Evolutionary conservation across 92 coral and sea anemone genomes (phyloP).

Genomic region (Epizoanthus ramosus): DNA sequence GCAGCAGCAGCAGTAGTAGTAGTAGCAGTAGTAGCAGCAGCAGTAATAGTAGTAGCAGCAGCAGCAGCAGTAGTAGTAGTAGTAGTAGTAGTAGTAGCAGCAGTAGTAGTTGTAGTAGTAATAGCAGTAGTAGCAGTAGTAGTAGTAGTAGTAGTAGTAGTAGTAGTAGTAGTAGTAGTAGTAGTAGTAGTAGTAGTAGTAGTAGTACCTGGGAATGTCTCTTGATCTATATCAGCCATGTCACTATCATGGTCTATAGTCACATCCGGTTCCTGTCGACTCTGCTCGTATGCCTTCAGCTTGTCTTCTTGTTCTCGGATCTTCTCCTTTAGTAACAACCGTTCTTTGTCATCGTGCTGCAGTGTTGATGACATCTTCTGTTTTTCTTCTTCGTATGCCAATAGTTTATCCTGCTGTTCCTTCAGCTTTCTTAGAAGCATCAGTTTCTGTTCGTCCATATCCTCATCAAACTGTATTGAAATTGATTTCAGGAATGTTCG

Average conservation of each 20-base stretch:
- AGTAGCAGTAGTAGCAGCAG: too few relatives aligned
- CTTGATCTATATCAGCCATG: constrained; percentile 88
- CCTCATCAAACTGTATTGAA: constrained; percentile 35
- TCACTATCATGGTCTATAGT: constrained; percentile 88
- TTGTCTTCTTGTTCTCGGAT: constrained; percentile 68
- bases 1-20: too few relatives aligned
- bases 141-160: too few relatives aligned
- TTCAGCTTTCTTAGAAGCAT: constrained; percentile 64
- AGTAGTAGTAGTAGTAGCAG: constrained; percentile 6
- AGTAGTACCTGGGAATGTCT: constrained; percentile 89
- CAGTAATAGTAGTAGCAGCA: too few relatives aligned
- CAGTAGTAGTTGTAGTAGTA: too few relatives aligned
- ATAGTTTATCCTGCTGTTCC: constrained; percentile 72
- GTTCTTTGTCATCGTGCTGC: constrained; percentile 23
- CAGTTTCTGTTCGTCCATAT: constrained; percentile 61
- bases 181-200: too few relatives aligned
- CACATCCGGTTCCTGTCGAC: constrained; percentile 53
- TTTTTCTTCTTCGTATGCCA: constrained; percentile 65
- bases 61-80: too few relatives aligned
- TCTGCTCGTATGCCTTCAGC: constrained; percentile 73
- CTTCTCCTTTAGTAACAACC: background rate
- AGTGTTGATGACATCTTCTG: constrained; percentile 36
- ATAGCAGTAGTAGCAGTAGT: too few relatives aligned
- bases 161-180: too few relatives aligned
- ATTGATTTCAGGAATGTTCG: background rate